Evolutionary conservation across 2,797 vertebrate genomes (phyloP), one percentile per base, ranked within the genome.

Genomic region (Danio kyathit): DNA sequence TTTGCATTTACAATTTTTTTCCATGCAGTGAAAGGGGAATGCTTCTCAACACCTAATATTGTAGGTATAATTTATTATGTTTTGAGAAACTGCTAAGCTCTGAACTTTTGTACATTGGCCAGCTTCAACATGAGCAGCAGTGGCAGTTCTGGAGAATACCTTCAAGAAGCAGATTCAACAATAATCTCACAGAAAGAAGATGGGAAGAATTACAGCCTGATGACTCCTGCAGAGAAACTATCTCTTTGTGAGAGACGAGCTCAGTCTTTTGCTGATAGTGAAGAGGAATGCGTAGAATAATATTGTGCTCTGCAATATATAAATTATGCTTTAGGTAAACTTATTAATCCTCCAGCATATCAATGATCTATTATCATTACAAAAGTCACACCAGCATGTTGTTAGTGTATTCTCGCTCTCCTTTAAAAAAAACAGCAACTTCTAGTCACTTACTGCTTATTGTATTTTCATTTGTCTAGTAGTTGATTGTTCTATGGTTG

Each of bases 221-320:
- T 91, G 83, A 78, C 87, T 81, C 93, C 94, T 2, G 88, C 88
- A 54, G 91, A 94, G 81, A 95, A 92, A 48, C 92, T 94, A 2
- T 81, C 44, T 21, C 77, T 89, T 63, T 92, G 89, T 52, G 84
- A 92, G 40, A 88, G 82, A 54, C 87, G 82, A 69, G 92, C 89
- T 0, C 90, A 89, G 83, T 60, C 72, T 61, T 84, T 74, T 1
- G 83, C 87, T 65, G 90, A 87, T 9, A 89, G 60, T 61, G 86
- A 87, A 6, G 76, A 95, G 80, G 95, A 95, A 60, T 6, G n/a
- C 8, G 9, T 48, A 12, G 1, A 17, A 11, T 63, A 65, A 59
- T 21, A 57, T 14, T 12, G 52, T 17, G 70, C 12, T 29, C 48
- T 0, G 9, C 49, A 51, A 69, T 69, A 7, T 48, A 52, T 52